Percentiles rank a stretch among this genome's conserved stretches.
Conservation (phyloP, 2,113 vertebrate genomes). For the Catharus fuscescens region DNA sequence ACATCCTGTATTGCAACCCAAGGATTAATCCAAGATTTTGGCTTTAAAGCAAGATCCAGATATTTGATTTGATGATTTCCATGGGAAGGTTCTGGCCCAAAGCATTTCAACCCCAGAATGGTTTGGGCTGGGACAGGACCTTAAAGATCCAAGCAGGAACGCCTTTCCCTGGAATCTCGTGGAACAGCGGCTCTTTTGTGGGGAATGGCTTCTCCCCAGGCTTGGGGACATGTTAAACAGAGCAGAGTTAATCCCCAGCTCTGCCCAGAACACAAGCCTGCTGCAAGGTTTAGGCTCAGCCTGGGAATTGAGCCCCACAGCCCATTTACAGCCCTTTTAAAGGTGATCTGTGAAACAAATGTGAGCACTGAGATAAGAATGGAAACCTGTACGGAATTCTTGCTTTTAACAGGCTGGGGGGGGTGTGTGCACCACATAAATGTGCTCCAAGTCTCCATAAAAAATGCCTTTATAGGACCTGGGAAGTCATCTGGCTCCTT, state of each 20-base stretch:
- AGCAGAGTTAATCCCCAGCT: background rate
- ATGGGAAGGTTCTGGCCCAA: background rate
- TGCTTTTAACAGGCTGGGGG: background rate
- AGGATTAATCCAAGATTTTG: too few species aligned
- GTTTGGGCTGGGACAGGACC: background rate
- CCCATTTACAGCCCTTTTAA: constrained; percentile 44
- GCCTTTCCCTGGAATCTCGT: fast-evolving
- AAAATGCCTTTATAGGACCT: constrained; percentile 32
- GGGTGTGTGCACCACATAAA: background rate
- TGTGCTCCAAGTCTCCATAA: constrained; percentile 24
- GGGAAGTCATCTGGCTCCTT: constrained; percentile 44
- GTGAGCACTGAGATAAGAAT: constrained; percentile 49
- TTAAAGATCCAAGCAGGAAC: background rate
- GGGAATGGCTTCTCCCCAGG: background rate
- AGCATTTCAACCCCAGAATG: background rate
- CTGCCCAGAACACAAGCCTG: background rate
- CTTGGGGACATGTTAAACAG: background rate
- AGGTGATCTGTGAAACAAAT: constrained; percentile 68
- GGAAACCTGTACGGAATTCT: constrained; percentile 26
- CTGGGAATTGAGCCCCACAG: constrained; percentile 20
- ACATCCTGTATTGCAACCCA: too few species aligned
- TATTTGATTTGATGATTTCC: background rate
- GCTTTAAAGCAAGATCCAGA: background rate
- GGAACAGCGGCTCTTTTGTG: background rate
- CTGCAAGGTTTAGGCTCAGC: constrained; percentile 21